Evolutionary conservation across 2,888 invertebrate genomes (phyloP).

Genomic region (Byasa hedistus): DNA sequence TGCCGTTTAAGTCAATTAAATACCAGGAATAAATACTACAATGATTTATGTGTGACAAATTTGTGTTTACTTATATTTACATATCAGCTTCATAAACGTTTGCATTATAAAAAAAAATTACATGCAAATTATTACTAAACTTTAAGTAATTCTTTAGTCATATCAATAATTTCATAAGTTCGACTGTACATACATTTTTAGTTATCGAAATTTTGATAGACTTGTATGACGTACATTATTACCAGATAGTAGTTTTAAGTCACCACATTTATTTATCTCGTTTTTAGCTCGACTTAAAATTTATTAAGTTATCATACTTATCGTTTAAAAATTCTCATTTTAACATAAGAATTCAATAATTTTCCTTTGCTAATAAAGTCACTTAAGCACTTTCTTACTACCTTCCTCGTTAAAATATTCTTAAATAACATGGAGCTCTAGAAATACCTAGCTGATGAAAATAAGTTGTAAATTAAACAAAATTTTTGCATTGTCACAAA

Average conservation of each 20-base stretch:
- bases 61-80: neutral
- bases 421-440: neutral
- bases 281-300: neutral
- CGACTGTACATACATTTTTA: conserved; percentile 24
- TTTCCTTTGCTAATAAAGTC: neutral
- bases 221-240: conserved; percentile 5
- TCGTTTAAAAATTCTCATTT: no score
- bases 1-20: neutral
- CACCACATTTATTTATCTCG: neutral
- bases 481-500: conserved; percentile 14
- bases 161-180: conserved; percentile 11
- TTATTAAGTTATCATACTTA: neutral
- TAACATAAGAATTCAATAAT: no score
- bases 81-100: conserved; percentile 5
- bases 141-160: conserved; percentile 8
- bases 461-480: neutral
- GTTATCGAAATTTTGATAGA: conserved; percentile 7
- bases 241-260: conserved; percentile 6
- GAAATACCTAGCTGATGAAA: neutral
- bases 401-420: neutral
- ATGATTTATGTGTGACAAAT: neutral
- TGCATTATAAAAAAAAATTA: conserved; percentile 6
- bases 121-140: conserved; percentile 2
- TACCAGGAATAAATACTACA: neutral
- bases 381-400: neutral